Conservation (phyloP, 2,113 vertebrate genomes). For the Hiodon tergisus region DNA sequence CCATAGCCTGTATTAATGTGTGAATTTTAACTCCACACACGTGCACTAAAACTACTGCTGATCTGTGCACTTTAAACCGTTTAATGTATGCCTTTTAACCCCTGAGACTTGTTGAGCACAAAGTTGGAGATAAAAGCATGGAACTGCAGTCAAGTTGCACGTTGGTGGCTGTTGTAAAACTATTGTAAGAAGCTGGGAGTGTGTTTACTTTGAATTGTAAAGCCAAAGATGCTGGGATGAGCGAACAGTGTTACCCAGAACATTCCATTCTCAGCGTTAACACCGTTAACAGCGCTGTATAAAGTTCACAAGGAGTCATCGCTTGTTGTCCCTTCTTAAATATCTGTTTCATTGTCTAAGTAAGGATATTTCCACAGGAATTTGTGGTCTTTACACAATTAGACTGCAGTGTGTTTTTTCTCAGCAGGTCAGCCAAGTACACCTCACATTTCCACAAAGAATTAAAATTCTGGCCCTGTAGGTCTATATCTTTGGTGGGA, state of each 20-base stretch:
- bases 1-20: background rate
- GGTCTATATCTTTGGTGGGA: too few relatives aligned
- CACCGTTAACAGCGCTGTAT: too few relatives aligned
- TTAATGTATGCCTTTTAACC: background rate
- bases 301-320: too few relatives aligned
- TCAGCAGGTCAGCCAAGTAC: too few relatives aligned
- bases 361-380: too few relatives aligned
- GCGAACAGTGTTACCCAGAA: background rate
- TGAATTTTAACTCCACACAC: background rate
- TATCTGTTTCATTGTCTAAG: too few relatives aligned
- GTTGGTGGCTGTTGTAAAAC: background rate
- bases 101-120: slow-evolving; percentile 10
- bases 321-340: too few relatives aligned
- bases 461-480: too few relatives aligned
- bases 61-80: slow-evolving; percentile 13
- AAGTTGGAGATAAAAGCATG: background rate
- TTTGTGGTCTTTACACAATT: too few relatives aligned
- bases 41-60: slow-evolving; percentile 16
- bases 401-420: too few relatives aligned
- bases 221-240: slow-evolving; percentile 4
- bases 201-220: slow-evolving; percentile 6
- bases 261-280: background rate
- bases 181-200: slow-evolving; percentile 12
- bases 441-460: too few relatives aligned
- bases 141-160: background rate